Evolutionary conservation across 2,113 vertebrate species (phyloP).

Genomic region (Caloenas nicobarica): DNA sequence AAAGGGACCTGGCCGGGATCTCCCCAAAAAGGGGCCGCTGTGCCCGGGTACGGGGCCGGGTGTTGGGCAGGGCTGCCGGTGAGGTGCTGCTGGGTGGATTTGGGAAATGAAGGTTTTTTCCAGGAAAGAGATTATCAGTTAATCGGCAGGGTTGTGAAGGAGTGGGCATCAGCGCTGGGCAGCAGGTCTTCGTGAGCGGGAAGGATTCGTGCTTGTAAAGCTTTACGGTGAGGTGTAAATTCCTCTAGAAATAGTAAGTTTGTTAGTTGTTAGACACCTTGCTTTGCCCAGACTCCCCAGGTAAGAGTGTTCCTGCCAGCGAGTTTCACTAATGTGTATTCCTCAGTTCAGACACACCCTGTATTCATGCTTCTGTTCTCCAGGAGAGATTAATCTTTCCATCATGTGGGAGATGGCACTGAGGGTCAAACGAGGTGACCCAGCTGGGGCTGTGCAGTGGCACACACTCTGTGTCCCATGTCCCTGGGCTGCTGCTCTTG

Average conservation of each 20-base stretch:
- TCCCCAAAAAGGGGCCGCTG: background rate
- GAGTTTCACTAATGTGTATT: rapidly evolving
- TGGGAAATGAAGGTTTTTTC: background rate
- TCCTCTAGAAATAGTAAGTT: background rate
- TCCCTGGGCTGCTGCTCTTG: background rate
- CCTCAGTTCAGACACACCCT: rapidly evolving
- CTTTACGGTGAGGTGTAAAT: background rate
- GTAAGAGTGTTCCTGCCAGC: rapidly evolving
- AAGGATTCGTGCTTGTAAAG: background rate
- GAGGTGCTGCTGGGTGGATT: background rate
- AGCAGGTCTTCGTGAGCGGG: background rate
- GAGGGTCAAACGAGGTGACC: background rate
- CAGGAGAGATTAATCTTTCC: background rate
- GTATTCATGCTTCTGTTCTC: rapidly evolving
- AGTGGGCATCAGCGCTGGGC: background rate
- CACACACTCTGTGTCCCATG: rapidly evolving
- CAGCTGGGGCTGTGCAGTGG: rapidly evolving
- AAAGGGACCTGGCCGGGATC: background rate
- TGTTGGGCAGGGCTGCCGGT: background rate
- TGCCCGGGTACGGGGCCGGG: background rate
- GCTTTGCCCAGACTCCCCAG: rapidly evolving
- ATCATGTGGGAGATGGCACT: rapidly evolving
- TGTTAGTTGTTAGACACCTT: background rate
- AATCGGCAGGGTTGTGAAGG: background rate
- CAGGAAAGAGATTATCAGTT: background rate